Conservation (phyloP, 1,140 invertebrate genomes). For the Venustaconcha ellipsiformis region DNA sequence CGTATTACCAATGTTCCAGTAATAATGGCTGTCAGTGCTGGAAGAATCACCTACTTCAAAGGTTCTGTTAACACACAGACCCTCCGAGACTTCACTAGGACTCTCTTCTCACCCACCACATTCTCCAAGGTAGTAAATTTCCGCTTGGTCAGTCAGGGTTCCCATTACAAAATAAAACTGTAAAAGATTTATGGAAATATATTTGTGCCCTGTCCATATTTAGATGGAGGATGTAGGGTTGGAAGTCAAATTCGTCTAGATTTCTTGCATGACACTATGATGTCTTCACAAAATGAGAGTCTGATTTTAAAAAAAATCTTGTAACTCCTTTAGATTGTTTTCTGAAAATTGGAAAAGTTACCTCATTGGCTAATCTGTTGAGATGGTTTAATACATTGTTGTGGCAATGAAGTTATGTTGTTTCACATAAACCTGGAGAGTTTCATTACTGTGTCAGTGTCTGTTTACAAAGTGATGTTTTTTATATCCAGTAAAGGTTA, state of each 20-base stretch:
- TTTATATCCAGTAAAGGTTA: too few species aligned
- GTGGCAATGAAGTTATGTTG: too few species aligned
- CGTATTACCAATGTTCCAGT: constrained; percentile 85
- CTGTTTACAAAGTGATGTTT: too few species aligned
- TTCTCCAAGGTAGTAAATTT: constrained; percentile 34
- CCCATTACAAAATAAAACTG: background rate
- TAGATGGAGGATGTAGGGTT: background rate
- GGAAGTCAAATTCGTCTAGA: background rate
- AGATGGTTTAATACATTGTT: too few species aligned
- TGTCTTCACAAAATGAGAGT: background rate
- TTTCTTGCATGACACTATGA: too few species aligned
- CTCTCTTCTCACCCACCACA: constrained; percentile 55
- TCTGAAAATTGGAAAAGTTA: too few species aligned
- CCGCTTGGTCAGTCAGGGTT: background rate
- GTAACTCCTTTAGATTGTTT: too few species aligned
- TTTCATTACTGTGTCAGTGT: too few species aligned
- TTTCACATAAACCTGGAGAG: too few species aligned
- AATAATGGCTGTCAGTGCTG: constrained; percentile 85
- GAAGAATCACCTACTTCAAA: constrained; percentile 77
- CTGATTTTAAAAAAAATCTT: background rate
- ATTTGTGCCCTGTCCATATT: background rate
- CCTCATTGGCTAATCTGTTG: too few species aligned
- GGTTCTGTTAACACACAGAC: constrained; percentile 43
- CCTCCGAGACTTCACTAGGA: constrained; percentile 60
- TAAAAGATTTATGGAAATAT: background rate